Base-by-base conservation (phyloP, 1,140 invertebrate genomes). In the Brachionus angularis region DNA sequence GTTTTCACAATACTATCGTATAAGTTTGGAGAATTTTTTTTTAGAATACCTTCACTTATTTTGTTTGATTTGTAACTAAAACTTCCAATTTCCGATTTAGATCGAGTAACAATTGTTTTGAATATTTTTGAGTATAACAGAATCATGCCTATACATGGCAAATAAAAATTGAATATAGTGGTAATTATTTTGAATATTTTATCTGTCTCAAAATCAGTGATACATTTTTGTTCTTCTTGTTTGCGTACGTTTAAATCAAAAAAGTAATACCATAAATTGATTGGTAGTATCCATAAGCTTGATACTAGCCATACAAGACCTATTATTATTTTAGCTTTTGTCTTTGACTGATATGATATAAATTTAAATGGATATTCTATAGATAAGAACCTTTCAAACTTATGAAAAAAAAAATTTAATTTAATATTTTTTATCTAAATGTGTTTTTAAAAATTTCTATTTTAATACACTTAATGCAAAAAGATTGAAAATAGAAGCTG, bases 351-450 rank as follows among this genome's bases (percentile, higher is more conserved):
- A 75, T 83, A 82, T 8, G 83, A 77, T 16, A 87, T 78, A 76
- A 87, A 87, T 62, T 84, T 82, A 1, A 87, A 75, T 25, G 86
- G 86, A 16, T 84, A 82, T 7, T 84, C 85, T 14, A 87, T 86
- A 23, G 85, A 85, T 77, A 79, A 80, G 72, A 80, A 81, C 36
- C 79, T 73, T 71, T 80, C 79, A 5, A 80, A 73, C 74, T 77
- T 79, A n/a, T 84, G 79, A 36, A 82, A 81, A 75, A 86, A 85
- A 42, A 87, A 79, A 76, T 87, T 86, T 25, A 87, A 80, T 71
- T 31, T 5, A 2, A 21, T 29, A 1, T 5, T 21, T 55, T 1
- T 23, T 8, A 61, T 8, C 33, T 2, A 64, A 27, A 64, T 2
- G 7, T 5, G 4, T 42, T 7, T 42, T 42, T 3, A 42, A 42